These are phyloP conservation scores for Urophycis tenuis DNA, from an alignment of 2,797 vertebrate species.

Conservation along the genomic window DNA sequence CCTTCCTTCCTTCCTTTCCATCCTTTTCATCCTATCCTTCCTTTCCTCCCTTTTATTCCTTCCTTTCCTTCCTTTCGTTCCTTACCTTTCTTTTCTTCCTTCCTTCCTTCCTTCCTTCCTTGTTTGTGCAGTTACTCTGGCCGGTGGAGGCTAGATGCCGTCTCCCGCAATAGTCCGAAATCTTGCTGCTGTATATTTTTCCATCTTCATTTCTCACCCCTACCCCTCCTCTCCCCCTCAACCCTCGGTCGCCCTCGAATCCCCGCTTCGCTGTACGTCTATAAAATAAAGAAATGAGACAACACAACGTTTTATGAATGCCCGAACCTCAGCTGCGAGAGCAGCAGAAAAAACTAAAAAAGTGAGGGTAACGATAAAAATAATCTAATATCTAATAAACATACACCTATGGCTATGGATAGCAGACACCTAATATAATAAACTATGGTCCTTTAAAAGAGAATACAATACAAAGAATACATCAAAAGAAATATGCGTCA, in stretches of 20 bases:
- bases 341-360: too few relatives aligned
- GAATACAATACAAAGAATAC: not conserved
- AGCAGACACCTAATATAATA: not conserved
- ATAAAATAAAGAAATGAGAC: too few relatives aligned
- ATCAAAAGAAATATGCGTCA: not conserved
- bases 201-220: conserved; percentile 36
- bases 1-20: conserved; percentile 26
- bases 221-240: too few relatives aligned
- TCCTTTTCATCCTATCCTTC: conserved; percentile 20
- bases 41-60: conserved; percentile 6
- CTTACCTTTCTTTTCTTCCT: conserved; percentile 23
- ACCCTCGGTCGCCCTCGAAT: not conserved
- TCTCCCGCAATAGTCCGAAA: conserved; percentile 59
- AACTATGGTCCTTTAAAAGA: not conserved
- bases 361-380: not conserved
- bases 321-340: too few relatives aligned
- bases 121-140: conserved; percentile 31
- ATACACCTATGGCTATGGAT: not conserved
- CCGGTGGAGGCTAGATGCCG: conserved; percentile 46
- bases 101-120: conserved; percentile 33
- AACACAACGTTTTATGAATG: too few relatives aligned
- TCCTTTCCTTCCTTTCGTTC: conserved; percentile 21
- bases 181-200: conserved; percentile 41
- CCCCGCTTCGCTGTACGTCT: too few relatives aligned
- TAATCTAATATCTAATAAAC: not conserved